Conservation (phyloP, 2,888 invertebrate species). For the Diaperis boleti region DNA sequence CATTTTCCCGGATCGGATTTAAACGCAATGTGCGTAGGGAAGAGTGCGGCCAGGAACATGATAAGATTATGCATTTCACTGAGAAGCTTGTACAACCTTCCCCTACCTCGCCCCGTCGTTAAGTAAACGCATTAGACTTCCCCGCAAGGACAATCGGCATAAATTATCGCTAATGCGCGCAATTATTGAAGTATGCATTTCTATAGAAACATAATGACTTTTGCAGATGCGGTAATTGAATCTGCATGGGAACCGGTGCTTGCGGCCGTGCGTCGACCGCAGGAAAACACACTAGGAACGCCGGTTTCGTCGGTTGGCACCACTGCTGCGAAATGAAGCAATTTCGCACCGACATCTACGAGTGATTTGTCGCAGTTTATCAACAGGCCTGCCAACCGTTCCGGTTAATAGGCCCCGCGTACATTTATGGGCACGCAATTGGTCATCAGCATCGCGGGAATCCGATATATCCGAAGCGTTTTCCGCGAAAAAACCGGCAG, state of each 20-base stretch:
- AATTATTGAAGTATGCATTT: constrained; percentile 27
- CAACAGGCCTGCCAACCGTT: constrained; percentile 8
- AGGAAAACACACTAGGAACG: constrained; percentile 8
- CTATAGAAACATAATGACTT: constrained; percentile 8
- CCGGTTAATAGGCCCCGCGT: constrained; percentile 24
- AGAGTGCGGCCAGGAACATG: no score
- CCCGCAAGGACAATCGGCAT: constrained; percentile 38
- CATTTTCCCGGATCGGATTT: neutral
- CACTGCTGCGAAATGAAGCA: constrained; percentile 1
- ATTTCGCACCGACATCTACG: constrained; percentile 6
- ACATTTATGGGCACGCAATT: constrained; percentile 31
- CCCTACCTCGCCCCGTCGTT: neutral
- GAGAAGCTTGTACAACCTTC: no score
- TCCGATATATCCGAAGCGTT: constrained; percentile 66
- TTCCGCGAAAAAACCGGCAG: constrained; percentile 66
- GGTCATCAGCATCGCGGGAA: constrained; percentile 27
- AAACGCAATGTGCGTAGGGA: no score
- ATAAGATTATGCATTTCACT: no score
- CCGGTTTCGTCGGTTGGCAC: constrained; percentile 3
- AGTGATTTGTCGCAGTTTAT: constrained; percentile 4
- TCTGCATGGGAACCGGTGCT: constrained; percentile 49
- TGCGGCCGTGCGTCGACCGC: constrained; percentile 13
- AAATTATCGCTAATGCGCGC: constrained; percentile 37
- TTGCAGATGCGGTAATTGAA: constrained; percentile 46
- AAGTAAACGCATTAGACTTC: constrained; percentile 36